Percentiles rank a stretch among this genome's conserved stretches.
phyloP scores from a whole-genome alignment of 2,797 vertebrate genomes.

The Pangasius larnaudii region DNA sequence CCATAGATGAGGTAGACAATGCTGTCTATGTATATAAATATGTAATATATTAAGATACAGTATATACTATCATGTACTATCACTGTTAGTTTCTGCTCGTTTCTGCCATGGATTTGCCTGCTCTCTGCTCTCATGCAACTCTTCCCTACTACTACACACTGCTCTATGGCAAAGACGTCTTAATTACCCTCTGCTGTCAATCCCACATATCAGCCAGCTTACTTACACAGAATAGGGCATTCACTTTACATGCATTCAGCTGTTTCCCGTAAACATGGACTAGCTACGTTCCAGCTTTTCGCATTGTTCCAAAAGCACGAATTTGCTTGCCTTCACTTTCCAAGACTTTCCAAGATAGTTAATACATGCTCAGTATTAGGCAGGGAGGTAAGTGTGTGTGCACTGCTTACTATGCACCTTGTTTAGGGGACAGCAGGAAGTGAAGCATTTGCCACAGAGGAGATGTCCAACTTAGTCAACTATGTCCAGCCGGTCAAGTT shows the following conservation, averaged over 20 bases:
- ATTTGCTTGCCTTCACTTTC: not conserved
- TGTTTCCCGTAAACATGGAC: not conserved
- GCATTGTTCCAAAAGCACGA: not conserved
- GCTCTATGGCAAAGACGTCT: not conserved
- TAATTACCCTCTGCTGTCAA: not conserved
- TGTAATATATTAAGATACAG: not conserved
- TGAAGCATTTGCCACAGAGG: slow-evolving; percentile 94
- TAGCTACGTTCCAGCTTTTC: not conserved
- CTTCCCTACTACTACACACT: not conserved
- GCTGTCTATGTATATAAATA: not conserved
- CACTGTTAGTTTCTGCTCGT: not conserved
- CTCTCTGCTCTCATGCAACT: not conserved
- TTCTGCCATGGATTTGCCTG: not conserved
- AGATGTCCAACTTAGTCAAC: slow-evolving; percentile 98
- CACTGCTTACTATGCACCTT: slow-evolving; percentile 35
- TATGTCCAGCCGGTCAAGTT: slow-evolving; percentile 99
- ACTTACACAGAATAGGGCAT: not conserved
- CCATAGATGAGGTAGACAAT: slow-evolving; percentile 90
- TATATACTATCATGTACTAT: not conserved
- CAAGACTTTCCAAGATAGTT: not conserved
- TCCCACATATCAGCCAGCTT: not conserved
- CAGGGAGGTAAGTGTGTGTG: not conserved
- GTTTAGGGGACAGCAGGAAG: slow-evolving; percentile 91
- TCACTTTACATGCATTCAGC: not conserved
- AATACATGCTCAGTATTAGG: not conserved